Conservation (phyloP, 2,797 vertebrate genomes). For the Manis pentadactyla region DNA sequence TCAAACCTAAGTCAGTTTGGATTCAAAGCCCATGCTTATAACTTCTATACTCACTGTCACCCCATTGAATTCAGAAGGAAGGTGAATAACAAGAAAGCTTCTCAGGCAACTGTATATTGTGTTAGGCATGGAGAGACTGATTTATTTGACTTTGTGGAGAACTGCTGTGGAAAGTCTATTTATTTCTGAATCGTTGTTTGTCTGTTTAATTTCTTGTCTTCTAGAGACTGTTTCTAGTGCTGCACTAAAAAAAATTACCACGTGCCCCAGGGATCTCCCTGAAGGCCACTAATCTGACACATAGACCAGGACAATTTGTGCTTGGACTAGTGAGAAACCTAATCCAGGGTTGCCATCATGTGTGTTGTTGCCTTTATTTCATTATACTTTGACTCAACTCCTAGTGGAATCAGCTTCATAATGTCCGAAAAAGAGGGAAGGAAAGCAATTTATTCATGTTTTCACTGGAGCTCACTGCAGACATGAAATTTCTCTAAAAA, state of each 20-base stretch:
- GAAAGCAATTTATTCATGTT: slow-evolving; percentile 89
- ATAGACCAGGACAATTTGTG: slow-evolving; percentile 76
- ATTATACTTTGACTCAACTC: slow-evolving; percentile 84
- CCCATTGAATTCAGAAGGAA: background rate
- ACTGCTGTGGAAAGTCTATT: slow-evolving; percentile 59
- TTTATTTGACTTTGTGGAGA: slow-evolving; percentile 65
- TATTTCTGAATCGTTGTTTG: slow-evolving; percentile 81
- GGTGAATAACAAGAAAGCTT: background rate
- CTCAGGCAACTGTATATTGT: background rate
- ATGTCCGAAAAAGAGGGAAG: slow-evolving; percentile 85
- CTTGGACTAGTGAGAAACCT: slow-evolving; percentile 82
- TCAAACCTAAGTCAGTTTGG: background rate
- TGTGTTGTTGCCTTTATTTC: slow-evolving; percentile 85
- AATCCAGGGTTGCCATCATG: slow-evolving; percentile 83
- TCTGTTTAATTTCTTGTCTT: slow-evolving; percentile 84
- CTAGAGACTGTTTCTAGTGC: slow-evolving; percentile 80
- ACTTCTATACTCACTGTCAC: background rate
- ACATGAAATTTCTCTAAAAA: slow-evolving; percentile 90
- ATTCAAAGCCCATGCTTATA: background rate
- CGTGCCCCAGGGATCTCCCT: slow-evolving; percentile 68
- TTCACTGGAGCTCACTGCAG: slow-evolving; percentile 84
- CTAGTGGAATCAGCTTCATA: slow-evolving; percentile 87
- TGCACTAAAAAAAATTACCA: slow-evolving; percentile 81
- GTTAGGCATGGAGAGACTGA: slow-evolving; percentile 22
- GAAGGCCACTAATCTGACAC: slow-evolving; percentile 83